phyloP scores from a whole-genome alignment of 2,797 vertebrate species.

The Cyclura pinguis region DNA sequence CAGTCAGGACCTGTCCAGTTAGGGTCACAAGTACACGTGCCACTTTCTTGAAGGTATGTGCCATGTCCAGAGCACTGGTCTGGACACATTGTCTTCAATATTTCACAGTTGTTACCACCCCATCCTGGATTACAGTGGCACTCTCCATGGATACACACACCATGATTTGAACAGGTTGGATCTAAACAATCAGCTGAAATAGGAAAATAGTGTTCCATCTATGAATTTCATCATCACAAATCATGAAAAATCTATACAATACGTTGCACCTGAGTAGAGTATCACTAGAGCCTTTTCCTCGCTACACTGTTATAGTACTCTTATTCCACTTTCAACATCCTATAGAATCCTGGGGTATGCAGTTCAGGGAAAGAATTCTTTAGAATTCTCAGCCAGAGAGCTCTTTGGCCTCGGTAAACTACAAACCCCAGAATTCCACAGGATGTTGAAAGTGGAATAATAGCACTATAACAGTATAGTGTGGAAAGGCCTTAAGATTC shows the following conservation, averaged over 20 bases:
- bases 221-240: not conserved
- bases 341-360: too few relatives aligned
- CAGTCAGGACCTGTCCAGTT: constrained; percentile 96
- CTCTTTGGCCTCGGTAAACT: too few relatives aligned
- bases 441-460: too few relatives aligned
- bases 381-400: too few relatives aligned
- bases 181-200: constrained; percentile 91
- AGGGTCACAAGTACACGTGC: constrained; percentile 91
- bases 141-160: constrained; percentile 93
- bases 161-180: constrained; percentile 91
- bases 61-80: constrained; percentile 97
- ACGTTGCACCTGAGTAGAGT: not conserved
- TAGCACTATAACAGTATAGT: too few relatives aligned
- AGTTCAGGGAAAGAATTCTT: too few relatives aligned
- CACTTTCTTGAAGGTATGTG: constrained; percentile 91
- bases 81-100: constrained; percentile 93
- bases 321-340: too few relatives aligned
- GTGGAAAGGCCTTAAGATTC: not conserved
- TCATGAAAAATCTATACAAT: not conserved
- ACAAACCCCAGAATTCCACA: too few relatives aligned
- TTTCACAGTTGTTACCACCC: constrained; percentile 93
- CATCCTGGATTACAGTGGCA: constrained; percentile 97
- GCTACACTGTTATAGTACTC: too few relatives aligned
- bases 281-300: not conserved
- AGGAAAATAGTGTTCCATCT: constrained; percentile 34